Evolutionary conservation across 2,113 vertebrate species (phyloP), one percentile per base, ranked within the genome.

Genomic region (Philantomba maxwellii): DNA sequence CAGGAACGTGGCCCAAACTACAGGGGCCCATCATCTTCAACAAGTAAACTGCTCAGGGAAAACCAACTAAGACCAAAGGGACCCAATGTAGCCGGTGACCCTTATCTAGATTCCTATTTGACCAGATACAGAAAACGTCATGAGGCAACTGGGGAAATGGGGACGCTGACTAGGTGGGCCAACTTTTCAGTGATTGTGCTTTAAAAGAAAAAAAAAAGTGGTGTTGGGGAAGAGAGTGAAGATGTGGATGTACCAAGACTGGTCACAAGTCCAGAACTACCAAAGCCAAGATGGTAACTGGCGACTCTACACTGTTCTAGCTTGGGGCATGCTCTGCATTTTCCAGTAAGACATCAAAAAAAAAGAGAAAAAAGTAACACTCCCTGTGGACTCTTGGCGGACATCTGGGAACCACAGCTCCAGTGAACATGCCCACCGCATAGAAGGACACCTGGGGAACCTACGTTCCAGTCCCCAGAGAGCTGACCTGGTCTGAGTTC

Each of bases 381-480:
- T 30, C 36, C 30, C 43, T 17, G n/a, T 43, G 45, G 6, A 28
- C 8, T 23, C 47, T 30, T 25, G 11, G n/a, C 2, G 12, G 87
- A 19, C 3, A 33, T 8, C 19, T 30, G 26, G 51, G 89, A 36
- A 57, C 39, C 1, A 0, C 23, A 64, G 51, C 39, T 16, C 53
- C 60, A n/a, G 36, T 1, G 58, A 15, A 4, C 21, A 4, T 28
- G 17, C 2, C n/a, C 7, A 25, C n/a, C 0, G 0, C 19, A 73
- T 0, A 2, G 25, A 7, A 28, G 88, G 51, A 36, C 19, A 11
- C 26, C 36, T 0, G 0, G 33, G 7, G 45, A 23, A 57, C n/a
- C 73, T 26, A 33, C 17, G 9, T 49, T 25, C 92, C 45, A 47
- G 1, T 45, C 58, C 55, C 33, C 36, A 36, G 9, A 45, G 30